Evolutionary conservation across 2,888 invertebrate genomes (phyloP).

Genomic region (Phymatocera aterrima): DNA sequence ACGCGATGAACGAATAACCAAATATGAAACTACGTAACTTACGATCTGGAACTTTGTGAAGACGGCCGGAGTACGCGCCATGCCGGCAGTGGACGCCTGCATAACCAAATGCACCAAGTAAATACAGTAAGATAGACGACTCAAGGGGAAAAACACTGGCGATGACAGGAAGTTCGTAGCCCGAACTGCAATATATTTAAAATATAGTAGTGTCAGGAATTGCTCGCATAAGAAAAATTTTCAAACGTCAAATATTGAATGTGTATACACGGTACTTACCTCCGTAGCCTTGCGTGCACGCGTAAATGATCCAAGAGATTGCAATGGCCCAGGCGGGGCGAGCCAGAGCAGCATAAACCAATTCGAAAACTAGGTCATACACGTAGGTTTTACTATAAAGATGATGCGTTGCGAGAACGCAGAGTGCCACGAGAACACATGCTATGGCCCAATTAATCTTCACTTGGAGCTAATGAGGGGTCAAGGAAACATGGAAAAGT

Average conservation of each 20-base stretch:
- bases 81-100: too few relatives aligned
- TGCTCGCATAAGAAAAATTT: not conserved
- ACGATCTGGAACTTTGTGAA: too few relatives aligned
- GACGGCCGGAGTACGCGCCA: too few relatives aligned
- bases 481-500: not conserved
- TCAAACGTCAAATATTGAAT: not conserved
- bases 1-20: too few relatives aligned
- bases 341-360: slow-evolving; percentile 73
- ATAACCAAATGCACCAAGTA: slow-evolving; percentile 58
- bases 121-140: slow-evolving; percentile 59
- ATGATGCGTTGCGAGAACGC: slow-evolving; percentile 39
- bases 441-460: slow-evolving; percentile 53
- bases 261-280: slow-evolving; percentile 63
- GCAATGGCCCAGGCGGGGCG: slow-evolving; percentile 75
- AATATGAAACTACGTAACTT: too few relatives aligned
- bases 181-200: slow-evolving; percentile 51
- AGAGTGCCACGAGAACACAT: slow-evolving; percentile 44
- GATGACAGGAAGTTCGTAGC: slow-evolving; percentile 55
- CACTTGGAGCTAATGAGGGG: slow-evolving; percentile 48
- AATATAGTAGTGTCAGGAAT: not conserved
- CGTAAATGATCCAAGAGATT: slow-evolving; percentile 76
- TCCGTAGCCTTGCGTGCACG: slow-evolving; percentile 75
- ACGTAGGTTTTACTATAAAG: slow-evolving; percentile 58
- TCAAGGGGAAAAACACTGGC: slow-evolving; percentile 56
- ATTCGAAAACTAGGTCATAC: slow-evolving; percentile 68